A percentile compares a stretch with the other conserved stretches of the same genome.
Conservation (phyloP, 2,888 invertebrate species). For the Phoenoteleia sp. region DNA sequence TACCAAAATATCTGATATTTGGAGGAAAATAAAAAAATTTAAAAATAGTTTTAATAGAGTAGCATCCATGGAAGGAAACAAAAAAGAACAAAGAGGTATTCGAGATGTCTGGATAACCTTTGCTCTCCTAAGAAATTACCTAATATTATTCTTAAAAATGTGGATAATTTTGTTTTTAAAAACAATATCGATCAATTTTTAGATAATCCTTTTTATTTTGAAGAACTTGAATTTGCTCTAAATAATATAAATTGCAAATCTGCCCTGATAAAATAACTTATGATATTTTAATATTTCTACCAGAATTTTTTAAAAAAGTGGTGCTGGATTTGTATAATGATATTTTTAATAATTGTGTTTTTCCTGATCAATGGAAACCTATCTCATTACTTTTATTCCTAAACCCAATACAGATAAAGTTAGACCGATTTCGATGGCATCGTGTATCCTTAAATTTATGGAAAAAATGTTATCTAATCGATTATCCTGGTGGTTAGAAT, state of each 20-base stretch:
- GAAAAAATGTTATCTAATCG: conserved; percentile 57
- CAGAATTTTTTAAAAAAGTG: conserved; percentile 35
- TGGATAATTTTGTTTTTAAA: neutral
- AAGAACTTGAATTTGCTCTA: conserved; percentile 25
- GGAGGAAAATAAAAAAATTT: conserved; percentile 48
- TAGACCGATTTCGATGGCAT: conserved; percentile 52
- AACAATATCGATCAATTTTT: neutral
- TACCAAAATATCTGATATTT: conserved; percentile 23
- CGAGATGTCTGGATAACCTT: neutral
- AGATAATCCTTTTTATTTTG: conserved; percentile 8
- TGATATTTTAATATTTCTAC: conserved; percentile 14
- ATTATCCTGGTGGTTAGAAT: conserved; percentile 49
- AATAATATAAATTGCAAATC: conserved; percentile 24
- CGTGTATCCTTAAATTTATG: conserved; percentile 40
- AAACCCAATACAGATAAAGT: conserved; percentile 47
- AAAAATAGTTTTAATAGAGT: conserved; percentile 30
- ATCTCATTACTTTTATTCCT: conserved; percentile 55
- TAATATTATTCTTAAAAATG: neutral
- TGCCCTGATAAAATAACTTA: conserved; percentile 55
- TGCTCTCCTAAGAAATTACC: neutral
- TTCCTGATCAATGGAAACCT: conserved; percentile 58
- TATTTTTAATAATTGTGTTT: conserved; percentile 1
- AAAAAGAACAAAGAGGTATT: neutral
- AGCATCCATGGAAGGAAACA: neutral
- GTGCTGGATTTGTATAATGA: conserved; percentile 49